phyloP scores from a whole-genome alignment of 2,888 invertebrate genomes.

The Macropis europaea region DNA sequence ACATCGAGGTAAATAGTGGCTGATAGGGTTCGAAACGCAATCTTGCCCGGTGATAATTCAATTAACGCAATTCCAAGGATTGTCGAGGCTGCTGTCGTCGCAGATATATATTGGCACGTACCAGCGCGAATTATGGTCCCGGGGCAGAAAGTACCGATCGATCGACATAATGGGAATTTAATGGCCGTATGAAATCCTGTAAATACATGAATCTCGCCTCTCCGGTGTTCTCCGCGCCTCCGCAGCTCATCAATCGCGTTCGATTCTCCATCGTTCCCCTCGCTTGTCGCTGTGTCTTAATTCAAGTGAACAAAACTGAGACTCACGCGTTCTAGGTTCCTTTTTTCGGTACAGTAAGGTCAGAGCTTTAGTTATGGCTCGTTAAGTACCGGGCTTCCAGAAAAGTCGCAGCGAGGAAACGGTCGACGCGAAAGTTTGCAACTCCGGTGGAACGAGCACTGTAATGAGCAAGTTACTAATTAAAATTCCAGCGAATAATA shows the following conservation, averaged over 20 bases:
- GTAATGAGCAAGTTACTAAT: slow-evolving; percentile 9
- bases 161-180: slow-evolving; percentile 66
- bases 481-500: slow-evolving; percentile 17
- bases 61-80: slow-evolving; percentile 49
- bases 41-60: slow-evolving; percentile 42
- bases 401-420: not conserved
- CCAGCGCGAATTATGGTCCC: slow-evolving; percentile 38
- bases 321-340: not conserved
- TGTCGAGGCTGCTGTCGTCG: slow-evolving; percentile 27
- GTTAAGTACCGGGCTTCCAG: no score
- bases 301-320: slow-evolving; percentile 24
- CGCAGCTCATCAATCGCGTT: not conserved
- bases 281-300: not conserved
- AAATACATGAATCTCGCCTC: slow-evolving; percentile 48
- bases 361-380: no score
- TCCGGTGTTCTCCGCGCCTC: not conserved
- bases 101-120: slow-evolving; percentile 27
- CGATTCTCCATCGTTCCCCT: slow-evolving; percentile 3
- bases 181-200: slow-evolving; percentile 62
- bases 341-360: no score
- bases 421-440: slow-evolving; percentile 10
- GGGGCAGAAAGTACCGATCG: slow-evolving; percentile 57
- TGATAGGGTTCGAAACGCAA: slow-evolving; percentile 27
- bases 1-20: not conserved
- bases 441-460: slow-evolving; percentile 12